phyloP scores from a whole-genome alignment of 2,797 vertebrate species.

The Otolemur crassicaudatus region DNA sequence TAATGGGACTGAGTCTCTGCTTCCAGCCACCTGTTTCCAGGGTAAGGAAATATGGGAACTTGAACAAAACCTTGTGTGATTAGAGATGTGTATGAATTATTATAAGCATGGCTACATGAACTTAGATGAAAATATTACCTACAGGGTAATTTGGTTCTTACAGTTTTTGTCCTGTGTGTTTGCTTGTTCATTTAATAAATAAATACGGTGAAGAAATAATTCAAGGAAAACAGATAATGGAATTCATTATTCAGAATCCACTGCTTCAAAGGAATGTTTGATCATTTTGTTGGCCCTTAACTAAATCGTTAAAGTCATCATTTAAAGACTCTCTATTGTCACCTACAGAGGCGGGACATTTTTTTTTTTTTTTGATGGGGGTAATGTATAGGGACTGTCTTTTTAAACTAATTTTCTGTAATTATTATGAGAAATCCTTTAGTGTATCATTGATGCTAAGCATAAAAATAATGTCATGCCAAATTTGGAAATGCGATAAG shows the following conservation, averaged over 20 bases:
- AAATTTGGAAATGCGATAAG: constrained; percentile 32
- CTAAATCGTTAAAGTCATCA: neutral
- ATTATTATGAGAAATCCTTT: constrained; percentile 30
- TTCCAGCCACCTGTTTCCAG: neutral
- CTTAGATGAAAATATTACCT: neutral
- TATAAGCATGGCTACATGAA: neutral
- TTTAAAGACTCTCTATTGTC: neutral
- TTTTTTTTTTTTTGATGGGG: neutral
- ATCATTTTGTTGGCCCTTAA: neutral
- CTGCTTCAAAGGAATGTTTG: neutral
- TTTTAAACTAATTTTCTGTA: constrained; percentile 10
- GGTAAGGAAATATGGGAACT: neutral
- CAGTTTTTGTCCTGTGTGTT: neutral
- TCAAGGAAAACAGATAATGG: neutral
- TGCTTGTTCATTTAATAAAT: neutral
- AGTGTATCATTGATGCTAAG: neutral
- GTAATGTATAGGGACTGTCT: neutral
- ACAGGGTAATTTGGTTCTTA: neutral
- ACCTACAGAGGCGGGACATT: neutral
- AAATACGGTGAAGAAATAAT: neutral
- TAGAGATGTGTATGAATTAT: neutral
- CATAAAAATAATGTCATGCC: neutral
- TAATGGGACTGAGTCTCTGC: neutral
- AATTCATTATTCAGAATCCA: neutral
- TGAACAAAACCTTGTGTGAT: neutral